Conservation (phyloP, 92 coral and sea anemone species). For the Siderastrea radians region DNA sequence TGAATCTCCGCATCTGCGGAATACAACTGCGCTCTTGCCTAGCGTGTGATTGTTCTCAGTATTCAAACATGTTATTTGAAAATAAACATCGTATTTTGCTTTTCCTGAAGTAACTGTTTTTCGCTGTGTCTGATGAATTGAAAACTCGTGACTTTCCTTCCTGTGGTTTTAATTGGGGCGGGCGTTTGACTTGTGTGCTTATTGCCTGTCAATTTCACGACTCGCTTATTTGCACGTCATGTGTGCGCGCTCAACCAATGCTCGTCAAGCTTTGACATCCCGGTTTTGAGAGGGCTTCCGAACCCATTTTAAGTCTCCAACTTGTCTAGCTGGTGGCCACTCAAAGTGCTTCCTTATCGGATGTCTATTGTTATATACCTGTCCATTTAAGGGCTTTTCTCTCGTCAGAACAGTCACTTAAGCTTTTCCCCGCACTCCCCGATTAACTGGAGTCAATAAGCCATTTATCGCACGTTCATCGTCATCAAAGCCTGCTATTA, state of each 20-base stretch:
- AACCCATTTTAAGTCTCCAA: constrained; percentile 39
- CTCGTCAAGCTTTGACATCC: constrained; percentile 34
- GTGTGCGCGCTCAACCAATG: constrained; percentile 20
- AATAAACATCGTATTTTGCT: constrained; percentile 39
- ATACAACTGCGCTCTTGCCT: constrained; percentile 26
- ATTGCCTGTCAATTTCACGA: constrained; percentile 26
- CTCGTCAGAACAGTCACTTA: constrained; percentile 44
- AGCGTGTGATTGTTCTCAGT: constrained; percentile 45
- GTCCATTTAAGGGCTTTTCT: constrained; percentile 41
- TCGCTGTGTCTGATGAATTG: constrained; percentile 8
- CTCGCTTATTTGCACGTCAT: constrained; percentile 15
- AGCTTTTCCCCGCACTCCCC: constrained; percentile 8
- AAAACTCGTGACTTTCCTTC: constrained; percentile 34
- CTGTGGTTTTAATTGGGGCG: constrained; percentile 54
- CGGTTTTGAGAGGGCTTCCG: constrained; percentile 36
- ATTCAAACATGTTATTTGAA: constrained; percentile 27
- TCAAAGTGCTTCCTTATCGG: constrained; percentile 49
- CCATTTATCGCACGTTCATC: constrained; percentile 43
- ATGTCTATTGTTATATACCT: constrained; percentile 14
- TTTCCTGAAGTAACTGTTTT: constrained; percentile 57
- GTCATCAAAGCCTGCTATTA: constrained; percentile 31
- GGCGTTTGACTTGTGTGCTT: constrained; percentile 35
- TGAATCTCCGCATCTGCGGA: constrained; percentile 51
- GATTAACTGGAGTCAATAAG: constrained; percentile 42
- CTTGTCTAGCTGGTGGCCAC: constrained; percentile 50